These are phyloP conservation scores for Drosophila albomicans DNA, from an alignment of 1,140 invertebrate genomes.

Conservation along the genomic window DNA sequence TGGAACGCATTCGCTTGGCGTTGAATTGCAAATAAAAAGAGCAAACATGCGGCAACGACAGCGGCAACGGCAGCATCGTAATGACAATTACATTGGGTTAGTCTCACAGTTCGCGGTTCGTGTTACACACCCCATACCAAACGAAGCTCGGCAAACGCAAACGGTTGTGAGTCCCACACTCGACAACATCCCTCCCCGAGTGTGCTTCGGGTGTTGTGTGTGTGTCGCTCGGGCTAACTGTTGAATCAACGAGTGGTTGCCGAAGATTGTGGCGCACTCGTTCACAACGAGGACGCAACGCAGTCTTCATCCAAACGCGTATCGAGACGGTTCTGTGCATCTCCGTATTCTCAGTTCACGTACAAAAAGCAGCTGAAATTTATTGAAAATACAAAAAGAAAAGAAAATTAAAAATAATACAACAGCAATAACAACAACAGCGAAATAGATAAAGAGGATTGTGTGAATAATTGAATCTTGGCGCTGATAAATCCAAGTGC, in stretches of 20 bases:
- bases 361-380: conserved; percentile 16
- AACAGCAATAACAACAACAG: conserved; percentile 5
- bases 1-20: conserved; percentile 51
- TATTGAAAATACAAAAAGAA: conserved; percentile 3
- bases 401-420: not conserved
- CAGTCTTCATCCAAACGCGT: conserved; percentile 71
- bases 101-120: conserved; percentile 59
- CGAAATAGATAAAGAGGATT: conserved; percentile 9
- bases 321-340: conserved; percentile 63
- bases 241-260: conserved; percentile 84
- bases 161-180: not conserved
- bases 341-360: conserved; percentile 34
- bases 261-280: conserved; percentile 53
- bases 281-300: conserved; percentile 37
- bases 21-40: conserved; percentile 59
- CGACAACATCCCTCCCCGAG: conserved; percentile 4
- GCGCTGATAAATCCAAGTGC: not conserved
- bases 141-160: conserved; percentile 1
- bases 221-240: conserved; percentile 59
- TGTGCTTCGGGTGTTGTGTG: conserved; percentile 41
- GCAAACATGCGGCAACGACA: conserved; percentile 43
- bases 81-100: conserved; percentile 77
- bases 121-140: conserved; percentile 36
- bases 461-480: conserved; percentile 16
- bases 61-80: conserved; percentile 50